Percentiles rank a stretch among this genome's conserved stretches.
phyloP scores from a whole-genome alignment of 2,888 invertebrate species.

The Melipona bicolor region DNA sequence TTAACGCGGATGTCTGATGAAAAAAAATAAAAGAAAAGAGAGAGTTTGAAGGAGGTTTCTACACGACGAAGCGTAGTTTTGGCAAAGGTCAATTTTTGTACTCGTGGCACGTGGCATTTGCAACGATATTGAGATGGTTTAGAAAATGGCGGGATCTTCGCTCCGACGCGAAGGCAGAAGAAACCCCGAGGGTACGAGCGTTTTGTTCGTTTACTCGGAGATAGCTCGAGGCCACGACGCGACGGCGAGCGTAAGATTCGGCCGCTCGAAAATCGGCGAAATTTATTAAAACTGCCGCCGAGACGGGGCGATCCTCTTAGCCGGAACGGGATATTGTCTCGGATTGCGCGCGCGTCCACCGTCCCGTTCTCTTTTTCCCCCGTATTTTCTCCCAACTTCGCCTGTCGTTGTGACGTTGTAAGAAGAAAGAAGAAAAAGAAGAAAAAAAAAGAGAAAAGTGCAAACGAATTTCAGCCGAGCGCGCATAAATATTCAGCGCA shows the following conservation, averaged over 20 bases:
- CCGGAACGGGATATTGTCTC: slow-evolving; percentile 65
- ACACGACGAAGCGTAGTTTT: not conserved
- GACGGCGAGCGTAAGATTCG: slow-evolving; percentile 40
- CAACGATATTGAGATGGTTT: not conserved
- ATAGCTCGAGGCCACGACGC: not conserved
- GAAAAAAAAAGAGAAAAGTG: slow-evolving; percentile 42
- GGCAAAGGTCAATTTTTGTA: not conserved
- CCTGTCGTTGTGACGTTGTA: not conserved
- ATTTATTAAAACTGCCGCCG: slow-evolving; percentile 64
- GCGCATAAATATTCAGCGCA: slow-evolving; percentile 72
- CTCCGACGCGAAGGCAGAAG: slow-evolving; percentile 23
- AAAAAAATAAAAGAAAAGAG: not conserved
- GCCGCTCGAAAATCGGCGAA: slow-evolving; percentile 50
- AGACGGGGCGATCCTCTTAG: slow-evolving; percentile 37
- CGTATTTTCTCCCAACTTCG: not conserved
- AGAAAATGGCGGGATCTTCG: not conserved
- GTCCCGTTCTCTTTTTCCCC: not conserved
- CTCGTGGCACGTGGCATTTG: not conserved
- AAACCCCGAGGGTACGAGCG: slow-evolving; percentile 18
- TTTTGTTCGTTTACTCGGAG: slow-evolving; percentile 14
- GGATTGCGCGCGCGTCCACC: slow-evolving; percentile 43
- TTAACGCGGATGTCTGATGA: no score
- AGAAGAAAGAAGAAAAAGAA: no score
- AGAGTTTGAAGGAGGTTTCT: not conserved
- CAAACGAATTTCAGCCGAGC: slow-evolving; percentile 66